Evolutionary conservation across 2,113 vertebrate species (phyloP), one percentile per base, ranked within the genome.

Genomic region (Melanocharis versteri): DNA sequence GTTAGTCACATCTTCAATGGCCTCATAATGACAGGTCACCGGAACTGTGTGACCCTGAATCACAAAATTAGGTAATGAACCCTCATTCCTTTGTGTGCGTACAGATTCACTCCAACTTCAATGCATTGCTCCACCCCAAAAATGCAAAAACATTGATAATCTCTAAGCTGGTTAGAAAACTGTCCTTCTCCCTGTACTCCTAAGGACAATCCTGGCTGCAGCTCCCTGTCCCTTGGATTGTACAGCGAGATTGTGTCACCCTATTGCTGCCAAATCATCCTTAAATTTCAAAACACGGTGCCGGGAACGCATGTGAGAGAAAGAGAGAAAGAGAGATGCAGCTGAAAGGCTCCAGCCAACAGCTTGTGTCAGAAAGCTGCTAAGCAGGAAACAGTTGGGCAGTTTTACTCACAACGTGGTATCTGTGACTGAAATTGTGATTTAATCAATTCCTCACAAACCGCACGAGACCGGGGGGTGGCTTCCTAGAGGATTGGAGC

Each of bases 301-400:
- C 80, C 0, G 1, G 56, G 69, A 94, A 91, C 2, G 83, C 54
- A 35, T 66, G 83, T 58, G 76, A 92, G 71, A 33, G 54, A 19
- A 72, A 50, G 35, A 61, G 65, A 30, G 82, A 31, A 69, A 31
- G n/a, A 61, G 39, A 89, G 80, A 48, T 70, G 89, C 95, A 87
- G 87, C 56, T 68, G 91, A 91, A 84, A 94, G 44, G 58, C 93
- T 81, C 66, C 89, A 90, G 88, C 76, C 85, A 90, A 89, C 90
- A 96, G 93, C 93, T 95, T 94, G 92, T 92, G 83, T 88, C 80
- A 88, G 68, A 93, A 92, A 95, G 92, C 94, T 93, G 94, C 93
- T 70, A 42, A 80, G 80, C 68, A 92, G 40, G 56, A 80, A 93
- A 93, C 93, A 96, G 90, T 94, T 96, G 96, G 93, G 77, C 69